These are phyloP conservation scores for Germaria angustata DNA, from an alignment of 2,888 invertebrate species.

Conservation along the genomic window DNA sequence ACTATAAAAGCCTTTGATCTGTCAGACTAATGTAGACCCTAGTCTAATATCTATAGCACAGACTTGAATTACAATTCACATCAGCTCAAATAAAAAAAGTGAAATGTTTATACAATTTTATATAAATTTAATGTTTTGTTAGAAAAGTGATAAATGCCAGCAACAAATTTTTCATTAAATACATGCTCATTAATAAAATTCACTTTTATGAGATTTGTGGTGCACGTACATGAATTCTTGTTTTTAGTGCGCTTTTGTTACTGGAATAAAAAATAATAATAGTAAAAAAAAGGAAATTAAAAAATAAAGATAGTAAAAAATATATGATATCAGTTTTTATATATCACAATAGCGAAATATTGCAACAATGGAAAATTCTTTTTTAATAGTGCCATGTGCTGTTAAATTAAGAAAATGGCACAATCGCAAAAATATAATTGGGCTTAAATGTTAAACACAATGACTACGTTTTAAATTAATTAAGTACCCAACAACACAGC, in stretches of 20 bases:
- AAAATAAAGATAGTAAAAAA: too few relatives aligned
- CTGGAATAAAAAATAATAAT: neutral
- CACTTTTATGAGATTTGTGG: neutral
- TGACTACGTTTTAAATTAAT: neutral
- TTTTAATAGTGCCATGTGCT: conserved; percentile 5
- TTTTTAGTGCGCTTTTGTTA: neutral
- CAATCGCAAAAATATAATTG: conserved; percentile 19
- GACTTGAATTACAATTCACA: too few relatives aligned
- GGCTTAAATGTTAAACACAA: conserved; percentile 13
- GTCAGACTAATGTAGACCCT: too few relatives aligned
- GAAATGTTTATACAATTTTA: too few relatives aligned
- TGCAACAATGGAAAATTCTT: neutral
- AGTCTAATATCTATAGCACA: too few relatives aligned
- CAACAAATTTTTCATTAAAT: neutral
- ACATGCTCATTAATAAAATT: conserved; percentile 12
- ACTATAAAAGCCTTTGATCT: too few relatives aligned
- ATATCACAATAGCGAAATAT: neutral
- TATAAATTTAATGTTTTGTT: neutral
- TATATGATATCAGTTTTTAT: too few relatives aligned
- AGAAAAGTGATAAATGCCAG: neutral
- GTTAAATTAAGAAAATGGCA: conserved; percentile 19
- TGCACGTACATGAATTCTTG: neutral
- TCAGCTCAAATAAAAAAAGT: too few relatives aligned
- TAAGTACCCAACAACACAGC: neutral
- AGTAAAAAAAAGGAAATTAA: neutral